phyloP scores from a whole-genome alignment of 2,888 invertebrate genomes.

The Stenodema calcarata region DNA sequence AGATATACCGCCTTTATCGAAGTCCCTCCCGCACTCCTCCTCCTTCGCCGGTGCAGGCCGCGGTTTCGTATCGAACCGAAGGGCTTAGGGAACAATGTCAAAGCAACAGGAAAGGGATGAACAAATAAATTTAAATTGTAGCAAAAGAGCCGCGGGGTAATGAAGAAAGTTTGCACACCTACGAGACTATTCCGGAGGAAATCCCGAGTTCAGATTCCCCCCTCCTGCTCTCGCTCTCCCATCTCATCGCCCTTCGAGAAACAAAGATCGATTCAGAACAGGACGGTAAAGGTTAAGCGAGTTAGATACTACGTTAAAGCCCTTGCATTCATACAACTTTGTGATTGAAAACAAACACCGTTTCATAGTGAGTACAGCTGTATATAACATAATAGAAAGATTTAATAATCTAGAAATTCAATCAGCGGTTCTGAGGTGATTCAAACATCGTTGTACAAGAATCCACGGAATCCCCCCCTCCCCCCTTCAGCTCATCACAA shows the following conservation, averaged over 20 bases:
- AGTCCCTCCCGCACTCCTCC: background rate
- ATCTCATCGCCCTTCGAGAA: background rate
- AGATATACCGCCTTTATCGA: background rate
- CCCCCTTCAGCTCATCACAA: too few relatives aligned
- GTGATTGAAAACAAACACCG: background rate
- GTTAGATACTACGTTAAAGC: background rate
- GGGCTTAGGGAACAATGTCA: background rate
- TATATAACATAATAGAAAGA: too few relatives aligned
- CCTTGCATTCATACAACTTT: background rate
- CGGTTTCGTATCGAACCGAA: background rate
- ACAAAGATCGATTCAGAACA: background rate
- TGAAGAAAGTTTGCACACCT: slow-evolving; percentile 13
- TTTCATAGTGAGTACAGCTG: too few relatives aligned
- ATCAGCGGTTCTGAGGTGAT: too few relatives aligned
- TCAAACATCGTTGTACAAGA: too few relatives aligned
- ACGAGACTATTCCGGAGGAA: background rate
- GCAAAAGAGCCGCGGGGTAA: background rate
- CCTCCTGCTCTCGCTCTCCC: background rate
- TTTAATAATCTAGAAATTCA: too few relatives aligned
- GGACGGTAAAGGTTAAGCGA: background rate
- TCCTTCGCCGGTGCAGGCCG: too few relatives aligned
- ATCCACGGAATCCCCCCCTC: too few relatives aligned
- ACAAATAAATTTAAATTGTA: slow-evolving; percentile 19
- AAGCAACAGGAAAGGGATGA: slow-evolving; percentile 7
- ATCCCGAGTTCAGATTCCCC: background rate